A percentile compares a stretch with the other conserved stretches of the same genome.
Conservation (phyloP, 2,797 vertebrate genomes). For the Tenualosa ilisha region DNA sequence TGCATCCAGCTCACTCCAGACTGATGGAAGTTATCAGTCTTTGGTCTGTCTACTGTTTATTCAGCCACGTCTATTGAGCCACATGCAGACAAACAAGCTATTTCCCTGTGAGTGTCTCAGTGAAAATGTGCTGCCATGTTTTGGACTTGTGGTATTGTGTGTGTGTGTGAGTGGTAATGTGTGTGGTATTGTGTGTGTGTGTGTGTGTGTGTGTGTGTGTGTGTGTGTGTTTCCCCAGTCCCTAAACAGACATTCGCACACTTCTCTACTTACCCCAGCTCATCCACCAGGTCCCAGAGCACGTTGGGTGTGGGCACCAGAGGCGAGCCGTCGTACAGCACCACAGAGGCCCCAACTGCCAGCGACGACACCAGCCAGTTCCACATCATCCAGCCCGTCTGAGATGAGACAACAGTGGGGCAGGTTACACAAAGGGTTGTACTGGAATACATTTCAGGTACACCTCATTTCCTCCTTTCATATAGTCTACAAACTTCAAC, state of each 20-base stretch:
- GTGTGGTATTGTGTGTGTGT: no score
- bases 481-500: not conserved
- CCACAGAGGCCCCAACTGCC: conserved; percentile 88
- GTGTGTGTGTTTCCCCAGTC: not conserved
- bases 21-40: no score
- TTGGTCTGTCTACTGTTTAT: no score
- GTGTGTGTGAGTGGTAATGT: no score
- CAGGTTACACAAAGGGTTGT: not conserved
- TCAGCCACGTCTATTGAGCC: no score
- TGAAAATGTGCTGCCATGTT: no score
- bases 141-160: no score
- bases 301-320: conserved; percentile 88
- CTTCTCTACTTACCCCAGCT: conserved; percentile 82
- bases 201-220: no score
- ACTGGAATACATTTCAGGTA: not conserved
- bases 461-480: not conserved
- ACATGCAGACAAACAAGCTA: no score
- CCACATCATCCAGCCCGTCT: conserved; percentile 99
- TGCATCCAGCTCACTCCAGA: no score
- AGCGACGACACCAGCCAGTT: conserved; percentile 92
- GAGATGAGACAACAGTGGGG: not conserved
- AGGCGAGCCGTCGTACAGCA: conserved; percentile 93
- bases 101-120: no score
- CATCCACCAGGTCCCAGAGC: conserved; percentile 92
- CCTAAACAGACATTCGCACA: not conserved